phyloP scores from a whole-genome alignment of 2,797 vertebrate species.

The Gouania willdenowi region DNA sequence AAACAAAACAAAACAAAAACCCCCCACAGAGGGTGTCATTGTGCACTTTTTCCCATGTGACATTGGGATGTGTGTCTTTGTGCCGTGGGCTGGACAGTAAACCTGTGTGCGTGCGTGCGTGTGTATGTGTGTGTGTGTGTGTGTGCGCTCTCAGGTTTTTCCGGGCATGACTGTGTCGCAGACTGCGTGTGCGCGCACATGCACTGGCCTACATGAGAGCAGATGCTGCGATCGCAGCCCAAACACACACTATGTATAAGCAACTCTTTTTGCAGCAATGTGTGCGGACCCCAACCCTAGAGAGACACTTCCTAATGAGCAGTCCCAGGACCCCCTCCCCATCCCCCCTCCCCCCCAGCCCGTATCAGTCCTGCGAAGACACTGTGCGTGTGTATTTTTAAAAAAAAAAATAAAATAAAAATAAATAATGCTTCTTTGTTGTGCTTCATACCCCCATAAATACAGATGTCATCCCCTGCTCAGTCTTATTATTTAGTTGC shows the following conservation, averaged over 20 bases:
- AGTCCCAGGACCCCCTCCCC: slow-evolving; percentile 23
- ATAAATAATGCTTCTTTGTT: too few relatives aligned
- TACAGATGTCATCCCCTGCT: too few relatives aligned
- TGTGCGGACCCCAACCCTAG: slow-evolving; percentile 57
- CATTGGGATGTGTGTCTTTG: slow-evolving; percentile 54
- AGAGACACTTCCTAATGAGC: too few relatives aligned
- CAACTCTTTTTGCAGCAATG: slow-evolving; percentile 57
- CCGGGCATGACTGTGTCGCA: slow-evolving; percentile 36
- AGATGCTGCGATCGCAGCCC: slow-evolving; percentile 50
- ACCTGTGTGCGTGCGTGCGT: slow-evolving; percentile 49
- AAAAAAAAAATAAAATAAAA: too few relatives aligned
- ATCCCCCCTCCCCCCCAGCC: slow-evolving; percentile 5
- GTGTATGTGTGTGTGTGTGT: slow-evolving; percentile 39
- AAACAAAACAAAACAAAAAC: too few relatives aligned
- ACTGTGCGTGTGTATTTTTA: too few relatives aligned
- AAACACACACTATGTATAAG: slow-evolving; percentile 62
- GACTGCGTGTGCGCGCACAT: slow-evolving; percentile 25
- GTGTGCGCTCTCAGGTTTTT: slow-evolving; percentile 36
- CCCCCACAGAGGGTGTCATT: slow-evolving; percentile 16
- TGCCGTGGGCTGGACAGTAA: slow-evolving; percentile 46
- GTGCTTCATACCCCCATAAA: too few relatives aligned
- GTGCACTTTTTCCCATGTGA: slow-evolving; percentile 40
- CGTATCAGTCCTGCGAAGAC: slow-evolving; percentile 46
- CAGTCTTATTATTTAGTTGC: too few relatives aligned
- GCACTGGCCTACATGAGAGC: slow-evolving; percentile 50